Conservation (phyloP, 2,113 vertebrate species). For the Neotoma lepida region DNA sequence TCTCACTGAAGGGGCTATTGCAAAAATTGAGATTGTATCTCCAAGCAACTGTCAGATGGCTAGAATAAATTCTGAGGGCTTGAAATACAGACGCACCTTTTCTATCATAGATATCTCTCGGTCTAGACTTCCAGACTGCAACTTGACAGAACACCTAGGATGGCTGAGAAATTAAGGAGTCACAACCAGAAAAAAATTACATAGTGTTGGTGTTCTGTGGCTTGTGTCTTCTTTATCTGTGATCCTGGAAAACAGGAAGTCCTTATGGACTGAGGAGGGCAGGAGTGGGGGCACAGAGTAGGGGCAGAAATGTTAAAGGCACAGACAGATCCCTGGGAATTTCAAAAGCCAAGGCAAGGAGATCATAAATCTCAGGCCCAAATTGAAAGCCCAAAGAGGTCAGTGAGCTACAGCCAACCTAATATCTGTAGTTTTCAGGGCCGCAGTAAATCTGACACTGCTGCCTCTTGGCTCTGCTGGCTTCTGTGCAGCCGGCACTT, state of each 20-base stretch:
- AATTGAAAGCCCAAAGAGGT: slow-evolving; percentile 87
- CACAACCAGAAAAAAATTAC: slow-evolving; percentile 86
- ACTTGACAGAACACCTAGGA: slow-evolving; percentile 90
- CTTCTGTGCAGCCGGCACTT: slow-evolving; percentile 87
- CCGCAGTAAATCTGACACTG: slow-evolving; percentile 88
- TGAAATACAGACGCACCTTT: slow-evolving; percentile 90
- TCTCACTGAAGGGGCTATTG: slow-evolving; percentile 88
- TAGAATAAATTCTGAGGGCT: slow-evolving; percentile 90
- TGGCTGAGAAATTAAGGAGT: slow-evolving; percentile 89
- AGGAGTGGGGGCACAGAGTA: neutral
- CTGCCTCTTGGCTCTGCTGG: slow-evolving; percentile 82
- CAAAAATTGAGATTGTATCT: slow-evolving; percentile 93
- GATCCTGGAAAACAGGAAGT: slow-evolving; percentile 86
- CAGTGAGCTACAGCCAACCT: slow-evolving; percentile 87
- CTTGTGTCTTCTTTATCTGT: slow-evolving; percentile 89
- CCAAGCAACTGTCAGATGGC: slow-evolving; percentile 89
- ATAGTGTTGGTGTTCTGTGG: slow-evolving; percentile 87
- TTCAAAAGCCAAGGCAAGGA: slow-evolving; percentile 82
- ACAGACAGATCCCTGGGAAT: slow-evolving; percentile 86
- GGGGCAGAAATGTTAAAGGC: slow-evolving; percentile 85
- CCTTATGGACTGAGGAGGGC: slow-evolving; percentile 75
- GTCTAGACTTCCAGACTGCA: slow-evolving; percentile 92
- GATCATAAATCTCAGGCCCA: slow-evolving; percentile 85
- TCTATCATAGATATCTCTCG: slow-evolving; percentile 88
- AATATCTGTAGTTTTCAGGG: slow-evolving; percentile 88